These are phyloP conservation scores for Barnardius zonarius DNA, from an alignment of 2,113 vertebrate genomes.

Conservation along the genomic window DNA sequence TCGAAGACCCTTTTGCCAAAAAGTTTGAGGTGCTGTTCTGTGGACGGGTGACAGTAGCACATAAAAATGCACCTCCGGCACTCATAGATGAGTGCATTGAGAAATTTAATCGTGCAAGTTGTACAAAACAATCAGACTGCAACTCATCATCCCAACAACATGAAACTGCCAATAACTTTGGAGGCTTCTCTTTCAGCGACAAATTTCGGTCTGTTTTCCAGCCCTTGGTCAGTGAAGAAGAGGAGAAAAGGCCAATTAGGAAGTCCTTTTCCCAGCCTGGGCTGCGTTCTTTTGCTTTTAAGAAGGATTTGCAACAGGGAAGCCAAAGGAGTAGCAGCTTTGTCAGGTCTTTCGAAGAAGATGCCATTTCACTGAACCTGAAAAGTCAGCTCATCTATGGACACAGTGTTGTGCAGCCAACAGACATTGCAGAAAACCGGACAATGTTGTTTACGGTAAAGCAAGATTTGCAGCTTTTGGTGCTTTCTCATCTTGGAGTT, in stretches of 20 bases:
- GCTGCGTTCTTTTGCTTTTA: slow-evolving; percentile 78
- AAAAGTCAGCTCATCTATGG: slow-evolving; percentile 73
- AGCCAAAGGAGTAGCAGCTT: slow-evolving; percentile 69
- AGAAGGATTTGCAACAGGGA: slow-evolving; percentile 76
- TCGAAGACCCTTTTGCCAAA: slow-evolving; percentile 84
- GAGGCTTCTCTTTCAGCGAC: slow-evolving; percentile 64
- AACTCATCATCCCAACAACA: slow-evolving; percentile 6
- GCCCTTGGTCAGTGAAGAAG: slow-evolving; percentile 55
- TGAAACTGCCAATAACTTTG: neutral
- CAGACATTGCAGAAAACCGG: slow-evolving; percentile 92
- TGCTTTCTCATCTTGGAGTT: neutral
- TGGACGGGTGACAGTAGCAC: slow-evolving; percentile 89
- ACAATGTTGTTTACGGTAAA: slow-evolving; percentile 98
- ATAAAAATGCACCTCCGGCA: slow-evolving; percentile 93
- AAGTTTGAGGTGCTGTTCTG: slow-evolving; percentile 98
- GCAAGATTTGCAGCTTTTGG: neutral
- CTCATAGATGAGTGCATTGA: slow-evolving; percentile 97
- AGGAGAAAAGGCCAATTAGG: slow-evolving; percentile 68
- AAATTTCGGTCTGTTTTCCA: slow-evolving; percentile 74
- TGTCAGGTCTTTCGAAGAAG: slow-evolving; percentile 86
- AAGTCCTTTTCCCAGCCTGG: slow-evolving; percentile 77
- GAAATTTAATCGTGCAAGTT: slow-evolving; percentile 84
- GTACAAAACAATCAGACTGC: slow-evolving; percentile 20
- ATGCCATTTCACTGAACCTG: slow-evolving; percentile 82
- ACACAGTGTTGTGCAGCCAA: slow-evolving; percentile 85